Evolutionary conservation across 64 coral and sea anemone genomes (phyloP).

Genomic region (Stylophora pistillata): DNA sequence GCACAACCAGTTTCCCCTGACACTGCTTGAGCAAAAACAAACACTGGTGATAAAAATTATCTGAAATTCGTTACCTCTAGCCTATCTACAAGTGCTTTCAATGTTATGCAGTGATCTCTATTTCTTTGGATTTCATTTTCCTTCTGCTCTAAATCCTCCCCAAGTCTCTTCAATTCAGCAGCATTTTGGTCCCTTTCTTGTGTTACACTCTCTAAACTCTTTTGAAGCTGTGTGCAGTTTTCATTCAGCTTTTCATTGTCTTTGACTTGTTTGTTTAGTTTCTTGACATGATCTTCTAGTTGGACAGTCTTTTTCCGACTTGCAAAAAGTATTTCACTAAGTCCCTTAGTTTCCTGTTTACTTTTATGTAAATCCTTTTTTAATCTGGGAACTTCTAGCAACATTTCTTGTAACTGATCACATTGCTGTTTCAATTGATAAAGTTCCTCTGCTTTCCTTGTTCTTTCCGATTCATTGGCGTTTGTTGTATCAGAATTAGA

Average conservation of each 20-base stretch:
- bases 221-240: slow-evolving; percentile 4
- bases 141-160: not conserved
- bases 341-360: slow-evolving; percentile 56
- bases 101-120: slow-evolving; percentile 8
- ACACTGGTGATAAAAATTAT: not conserved
- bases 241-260: slow-evolving; percentile 5
- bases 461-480: not conserved
- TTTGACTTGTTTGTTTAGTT: slow-evolving; percentile 57
- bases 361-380: slow-evolving; percentile 75
- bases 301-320: slow-evolving; percentile 57
- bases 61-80: not conserved
- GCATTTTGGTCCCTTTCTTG: slow-evolving; percentile 29
- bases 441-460: slow-evolving; percentile 62
- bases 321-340: slow-evolving; percentile 49
- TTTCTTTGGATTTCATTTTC: slow-evolving; percentile 24
- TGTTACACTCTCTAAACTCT: not conserved
- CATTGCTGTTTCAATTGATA: slow-evolving; percentile 45
- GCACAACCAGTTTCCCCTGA: too few relatives aligned
- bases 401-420: slow-evolving; percentile 66
- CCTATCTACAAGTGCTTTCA: slow-evolving; percentile 36
- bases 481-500: not conserved
- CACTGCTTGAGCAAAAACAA: too few relatives aligned
- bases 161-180: slow-evolving; percentile 1
- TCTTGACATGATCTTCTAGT: slow-evolving; percentile 32
- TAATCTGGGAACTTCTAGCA: slow-evolving; percentile 69